Base-by-base conservation (phyloP, 2,113 vertebrate species). In the Lagopus leucura region DNA sequence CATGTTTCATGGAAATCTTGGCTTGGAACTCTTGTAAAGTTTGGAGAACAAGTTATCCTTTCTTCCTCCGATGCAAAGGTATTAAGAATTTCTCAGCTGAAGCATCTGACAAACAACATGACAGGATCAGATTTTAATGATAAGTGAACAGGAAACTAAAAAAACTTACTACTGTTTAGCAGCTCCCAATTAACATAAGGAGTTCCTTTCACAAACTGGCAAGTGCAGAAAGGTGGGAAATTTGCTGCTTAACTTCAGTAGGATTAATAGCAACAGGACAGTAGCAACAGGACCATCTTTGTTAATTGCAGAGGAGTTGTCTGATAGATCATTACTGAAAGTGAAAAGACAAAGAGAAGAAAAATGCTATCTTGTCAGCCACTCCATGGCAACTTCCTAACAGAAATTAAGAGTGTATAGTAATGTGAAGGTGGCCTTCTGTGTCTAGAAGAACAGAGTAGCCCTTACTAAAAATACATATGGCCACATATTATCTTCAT, bases 81-180 rank as follows among this genome's bases (percentile, higher is more conserved):
- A 8, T 50, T 76, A 82, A 92, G 69, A 90, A 76, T 43, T 84
- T 18, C 45, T 10, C 61, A 70, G 57, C 27, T 75, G 90, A 94
- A 78, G 88, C 19, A 48, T 74, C 92, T 96, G 86, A 75, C 30
- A 94, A 89, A 92, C 43, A 89, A 93, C 24, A 88, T 90, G 57
- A 93, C 12, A 52, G 10, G 13, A 58, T 96, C 87, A 96, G 86
- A 72, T 75, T 78, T 96, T 71, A 72, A 77, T 43, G 28, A 64
- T 54, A 27, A 61, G 28, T 30, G 20, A 65, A 55, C 25, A 71
- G 22, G 38, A 83, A 90, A 60, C 19, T 52, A 86, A 86, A 40
- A 89, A 70, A 95, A 63, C 8, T 72, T 24, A 70, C 34, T 67
- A 36, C 27, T 89, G 48, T 73, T 65, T 71, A 69, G 78, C 66